Base-by-base conservation (phyloP, 2,888 invertebrate species). In the Oxystoma pomonae region DNA sequence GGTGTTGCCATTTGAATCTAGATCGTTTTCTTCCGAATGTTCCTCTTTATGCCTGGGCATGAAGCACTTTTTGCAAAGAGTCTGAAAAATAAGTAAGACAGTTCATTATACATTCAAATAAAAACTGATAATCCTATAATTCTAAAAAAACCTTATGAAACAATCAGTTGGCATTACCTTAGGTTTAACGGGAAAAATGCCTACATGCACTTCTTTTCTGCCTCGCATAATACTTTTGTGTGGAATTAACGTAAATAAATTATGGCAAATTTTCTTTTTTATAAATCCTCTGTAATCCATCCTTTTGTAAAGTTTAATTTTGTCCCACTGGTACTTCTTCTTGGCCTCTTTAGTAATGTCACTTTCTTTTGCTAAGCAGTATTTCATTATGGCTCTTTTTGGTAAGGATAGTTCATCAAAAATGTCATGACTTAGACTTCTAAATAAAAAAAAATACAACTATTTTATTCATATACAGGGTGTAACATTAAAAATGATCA, bases 361-460 rank as follows among this genome's bases (percentile, higher is more conserved):
- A 0, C 59, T 58, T 49, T 63, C 61, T 49, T 53, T 49, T 77
- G 78, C 82, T 82, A 83, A 7, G 78, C 80, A 69, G 81, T 78
- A 57, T 49, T 72, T 55, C 56, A 85, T 78, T 62, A 81, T 79
- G 68, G 77, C 78, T 16, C 57, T 19, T 70, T 81, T 82, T 16
- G 80, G 70, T 58, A 82, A 81, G 58, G 84, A 83, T 52, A 84
- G 82, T 70, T 86, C 86, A 73, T 86, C 86, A 70, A 85, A 84
- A 78, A 86, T 82, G 67, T 85, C 84, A 74, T 84, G 83, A 9
- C 85, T 85, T 60, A 86, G 71, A 69, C 78, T 80, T 65, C 84
- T 84, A 65, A 12, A 64, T 52, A 21, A 60, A n/a, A n/a, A n/a
- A n/a, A n/a, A n/a, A n/a, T n/a, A n/a, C n/a, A n/a, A n/a, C n/a